phyloP scores from a whole-genome alignment of 2,888 invertebrate genomes.

The Leucophenga maculata region DNA sequence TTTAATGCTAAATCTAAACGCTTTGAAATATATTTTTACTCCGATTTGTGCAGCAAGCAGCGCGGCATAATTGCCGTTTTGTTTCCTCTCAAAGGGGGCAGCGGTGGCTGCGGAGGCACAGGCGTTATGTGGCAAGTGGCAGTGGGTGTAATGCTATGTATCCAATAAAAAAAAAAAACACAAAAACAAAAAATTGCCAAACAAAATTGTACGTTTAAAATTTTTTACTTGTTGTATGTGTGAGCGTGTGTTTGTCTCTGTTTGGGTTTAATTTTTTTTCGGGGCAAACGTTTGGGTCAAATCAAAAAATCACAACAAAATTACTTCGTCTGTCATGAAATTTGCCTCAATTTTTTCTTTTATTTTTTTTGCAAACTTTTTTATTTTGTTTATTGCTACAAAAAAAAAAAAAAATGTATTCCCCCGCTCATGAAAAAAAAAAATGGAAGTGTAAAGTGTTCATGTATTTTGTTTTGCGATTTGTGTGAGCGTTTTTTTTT shows the following conservation, averaged over 20 bases:
- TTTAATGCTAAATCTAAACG: slow-evolving; percentile 63
- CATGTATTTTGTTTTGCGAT: slow-evolving; percentile 48
- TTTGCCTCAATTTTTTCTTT: slow-evolving; percentile 56
- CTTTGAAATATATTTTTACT: slow-evolving; percentile 59
- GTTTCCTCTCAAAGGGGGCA: slow-evolving; percentile 39
- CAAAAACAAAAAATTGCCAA: slow-evolving; percentile 28
- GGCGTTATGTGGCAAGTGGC: slow-evolving; percentile 2
- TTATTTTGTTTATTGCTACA: slow-evolving; percentile 35
- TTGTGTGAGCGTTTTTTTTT: slow-evolving; percentile 33
- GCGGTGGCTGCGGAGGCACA: background rate
- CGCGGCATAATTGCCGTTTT: slow-evolving; percentile 66
- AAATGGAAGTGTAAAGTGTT: slow-evolving; percentile 53
- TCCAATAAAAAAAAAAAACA: background rate
- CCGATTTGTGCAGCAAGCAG: slow-evolving; percentile 56
- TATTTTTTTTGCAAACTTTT: slow-evolving; percentile 34
- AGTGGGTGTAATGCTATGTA: slow-evolving; percentile 13
- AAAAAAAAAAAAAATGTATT: slow-evolving; percentile 53
- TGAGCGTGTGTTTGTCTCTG: slow-evolving; percentile 22
- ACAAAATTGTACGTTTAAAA: slow-evolving; percentile 54
- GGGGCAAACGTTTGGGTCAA: slow-evolving; percentile 56
- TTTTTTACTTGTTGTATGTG: slow-evolving; percentile 32
- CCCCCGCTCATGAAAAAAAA: slow-evolving; percentile 7
- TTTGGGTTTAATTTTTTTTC: slow-evolving; percentile 28
- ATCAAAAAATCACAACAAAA: slow-evolving; percentile 65
- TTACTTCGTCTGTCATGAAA: slow-evolving; percentile 63